A percentile compares a stretch with the other conserved stretches of the same genome.
Conservation (phyloP, 1,140 invertebrate genomes). For the Tetragnatha versicolor region DNA sequence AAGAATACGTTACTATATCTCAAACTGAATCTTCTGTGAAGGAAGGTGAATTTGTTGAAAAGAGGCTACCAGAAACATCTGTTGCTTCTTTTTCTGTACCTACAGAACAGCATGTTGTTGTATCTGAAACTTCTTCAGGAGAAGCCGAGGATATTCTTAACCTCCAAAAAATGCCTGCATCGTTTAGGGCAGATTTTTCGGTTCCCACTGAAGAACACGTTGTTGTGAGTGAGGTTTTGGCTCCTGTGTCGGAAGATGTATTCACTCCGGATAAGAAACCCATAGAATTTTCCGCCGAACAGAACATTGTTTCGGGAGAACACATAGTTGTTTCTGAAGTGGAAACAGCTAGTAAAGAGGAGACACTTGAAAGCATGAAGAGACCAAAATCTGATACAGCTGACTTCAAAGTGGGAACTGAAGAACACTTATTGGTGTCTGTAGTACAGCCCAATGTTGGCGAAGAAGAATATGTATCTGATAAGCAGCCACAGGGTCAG, state of each 20-base stretch:
- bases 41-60: conserved; percentile 45
- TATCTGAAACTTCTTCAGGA: conserved; percentile 40
- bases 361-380: conserved; percentile 25
- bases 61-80: conserved; percentile 35
- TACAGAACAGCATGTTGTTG: conserved; percentile 50
- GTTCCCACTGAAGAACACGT: conserved; percentile 52
- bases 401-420: conserved; percentile 18
- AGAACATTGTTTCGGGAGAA: conserved; percentile 43
- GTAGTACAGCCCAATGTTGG: conserved; percentile 34
- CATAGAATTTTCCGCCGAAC: conserved; percentile 43
- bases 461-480: conserved; percentile 43
- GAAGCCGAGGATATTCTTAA: conserved; percentile 48
- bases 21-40: conserved; percentile 36
- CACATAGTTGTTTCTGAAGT: conserved; percentile 56
- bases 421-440: conserved; percentile 52
- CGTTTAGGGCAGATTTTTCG: conserved; percentile 27
- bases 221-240: conserved; percentile 30
- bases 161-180: conserved; percentile 30
- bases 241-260: conserved; percentile 24
- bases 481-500: conserved; percentile 13
- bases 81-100: conserved; percentile 47
- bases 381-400: conserved; percentile 44
- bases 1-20: conserved; percentile 54
- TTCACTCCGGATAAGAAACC: conserved; percentile 44
- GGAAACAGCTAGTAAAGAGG: conserved; percentile 56